Evolutionary conservation across 2,797 vertebrate genomes (phyloP).

Genomic region (Tinamus major): DNA sequence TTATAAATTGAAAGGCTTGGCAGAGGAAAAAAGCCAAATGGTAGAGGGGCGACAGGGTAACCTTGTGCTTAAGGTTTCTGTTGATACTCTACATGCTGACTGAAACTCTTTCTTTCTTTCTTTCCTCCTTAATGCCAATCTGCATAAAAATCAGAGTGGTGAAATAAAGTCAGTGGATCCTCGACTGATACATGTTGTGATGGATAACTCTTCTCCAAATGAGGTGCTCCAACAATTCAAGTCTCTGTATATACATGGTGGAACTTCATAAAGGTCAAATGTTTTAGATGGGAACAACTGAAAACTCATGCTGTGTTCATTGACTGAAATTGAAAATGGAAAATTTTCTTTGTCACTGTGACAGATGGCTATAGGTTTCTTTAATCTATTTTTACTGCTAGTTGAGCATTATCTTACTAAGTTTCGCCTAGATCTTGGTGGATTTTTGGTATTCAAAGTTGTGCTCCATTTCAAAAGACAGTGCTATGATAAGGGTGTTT

Average conservation of each 20-base stretch:
- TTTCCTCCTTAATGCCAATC: slow-evolving; percentile 11
- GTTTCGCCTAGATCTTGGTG: neutral
- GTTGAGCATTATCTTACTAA: neutral
- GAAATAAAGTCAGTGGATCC: slow-evolving; percentile 95
- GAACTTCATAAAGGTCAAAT: neutral
- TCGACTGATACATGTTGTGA: slow-evolving; percentile 94
- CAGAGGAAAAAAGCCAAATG: neutral
- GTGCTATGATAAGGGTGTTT: neutral
- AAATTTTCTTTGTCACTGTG: neutral
- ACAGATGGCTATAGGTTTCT: neutral
- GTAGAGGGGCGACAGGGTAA: neutral
- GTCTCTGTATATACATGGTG: neutral
- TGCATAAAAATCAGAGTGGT: slow-evolving; percentile 82
- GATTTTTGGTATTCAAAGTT: neutral
- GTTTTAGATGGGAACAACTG: neutral
- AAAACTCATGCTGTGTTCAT: neutral
- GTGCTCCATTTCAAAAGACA: neutral
- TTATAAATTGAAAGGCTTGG: neutral
- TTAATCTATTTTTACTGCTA: neutral
- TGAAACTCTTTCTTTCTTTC: slow-evolving; percentile 34
- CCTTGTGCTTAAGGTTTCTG: neutral
- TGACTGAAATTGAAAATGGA: neutral
- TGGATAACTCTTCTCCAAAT: slow-evolving; percentile 80
- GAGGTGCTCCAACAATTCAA: slow-evolving; percentile 83
- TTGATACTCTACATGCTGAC: neutral